A percentile compares a stretch with the other conserved stretches of the same genome.
Evolutionary conservation across 1,140 invertebrate species (phyloP).

Genomic region (Aphaenogaster rudis): DNA sequence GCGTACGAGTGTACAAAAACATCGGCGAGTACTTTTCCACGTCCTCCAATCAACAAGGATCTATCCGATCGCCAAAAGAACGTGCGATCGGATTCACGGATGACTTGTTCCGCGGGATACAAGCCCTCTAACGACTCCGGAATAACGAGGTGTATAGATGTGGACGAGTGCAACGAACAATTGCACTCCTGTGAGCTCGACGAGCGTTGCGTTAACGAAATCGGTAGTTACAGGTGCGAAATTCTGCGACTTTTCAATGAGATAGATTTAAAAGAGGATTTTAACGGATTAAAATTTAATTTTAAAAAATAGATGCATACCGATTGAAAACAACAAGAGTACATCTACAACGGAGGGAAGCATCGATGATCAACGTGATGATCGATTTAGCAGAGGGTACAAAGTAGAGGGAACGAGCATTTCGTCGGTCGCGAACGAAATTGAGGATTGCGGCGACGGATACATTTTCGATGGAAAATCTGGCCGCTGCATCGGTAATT

Average conservation of each 20-base stretch:
- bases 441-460: constrained; percentile 33
- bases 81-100: not conserved
- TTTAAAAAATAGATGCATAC: constrained; percentile 51
- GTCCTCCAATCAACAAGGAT: constrained; percentile 65
- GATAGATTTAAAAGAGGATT: not conserved
- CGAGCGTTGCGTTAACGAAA: constrained; percentile 84
- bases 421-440: constrained; percentile 9
- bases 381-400: constrained; percentile 8
- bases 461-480: constrained; percentile 54
- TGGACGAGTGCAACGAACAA: constrained; percentile 87
- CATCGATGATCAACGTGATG: not conserved
- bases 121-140: constrained; percentile 41
- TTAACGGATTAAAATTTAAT: not conserved
- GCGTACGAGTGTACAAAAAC: constrained; percentile 84
- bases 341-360: not conserved
- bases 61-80: constrained; percentile 73
- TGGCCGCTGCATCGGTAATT: constrained; percentile 55
- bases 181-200: constrained; percentile 79
- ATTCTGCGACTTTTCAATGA: not conserved
- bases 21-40: not conserved
- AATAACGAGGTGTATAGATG: constrained; percentile 83
- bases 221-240: constrained; percentile 85
- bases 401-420: not conserved
- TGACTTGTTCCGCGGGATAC: constrained; percentile 69
- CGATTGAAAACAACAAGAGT: not conserved